Evolutionary conservation across 2,888 invertebrate genomes (phyloP), one percentile per base, ranked within the genome.

Genomic region (Pachymerium ferrugineum): DNA sequence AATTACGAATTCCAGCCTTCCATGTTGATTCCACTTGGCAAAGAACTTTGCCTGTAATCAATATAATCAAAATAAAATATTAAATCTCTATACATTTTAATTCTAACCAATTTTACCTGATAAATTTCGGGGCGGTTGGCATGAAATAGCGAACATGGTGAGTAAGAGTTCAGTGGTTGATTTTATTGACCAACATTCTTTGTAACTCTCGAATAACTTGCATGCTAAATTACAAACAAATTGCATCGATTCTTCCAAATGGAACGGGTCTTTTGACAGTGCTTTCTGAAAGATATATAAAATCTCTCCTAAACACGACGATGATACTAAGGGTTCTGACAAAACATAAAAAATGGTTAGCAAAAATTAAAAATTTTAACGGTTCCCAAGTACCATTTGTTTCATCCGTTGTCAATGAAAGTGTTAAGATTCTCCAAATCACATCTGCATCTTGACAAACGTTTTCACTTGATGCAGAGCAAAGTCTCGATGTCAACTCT

Each of bases 211-310:
- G 75, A 80, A 80, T 76, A 81, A 79, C 69, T 77, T 79, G 16
- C 74, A 70, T 8, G 78, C 77, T 29, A 80, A 78, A 74, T 78
- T 78, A 74, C 80, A 77, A 19, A 80, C 79, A 78, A 80, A 81
- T 33, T 76, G 75, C 28, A 80, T 76, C 25, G 79, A 78, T 25
- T 14, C 14, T 31, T 70, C 70, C 70, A 70, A 33, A 30, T 19
- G 68, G 22, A 31, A 12, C 16, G 75, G 72, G 4, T 35, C 28
- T 72, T 38, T 35, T 6, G 76, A 76, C 16, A 79, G 75, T 14
- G 77, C 75, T 16, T 74, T 38, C 16, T 74, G 73, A 1, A 80
- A 73, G 29, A 74, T 73, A 8, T 71, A 70, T 22, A 80, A 73
- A 19, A 79, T 76, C 16, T 74, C 38, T 22, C 78, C 78, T 19